Conservation (phyloP, 2,113 vertebrate genomes). For the Alligator sinensis region DNA sequence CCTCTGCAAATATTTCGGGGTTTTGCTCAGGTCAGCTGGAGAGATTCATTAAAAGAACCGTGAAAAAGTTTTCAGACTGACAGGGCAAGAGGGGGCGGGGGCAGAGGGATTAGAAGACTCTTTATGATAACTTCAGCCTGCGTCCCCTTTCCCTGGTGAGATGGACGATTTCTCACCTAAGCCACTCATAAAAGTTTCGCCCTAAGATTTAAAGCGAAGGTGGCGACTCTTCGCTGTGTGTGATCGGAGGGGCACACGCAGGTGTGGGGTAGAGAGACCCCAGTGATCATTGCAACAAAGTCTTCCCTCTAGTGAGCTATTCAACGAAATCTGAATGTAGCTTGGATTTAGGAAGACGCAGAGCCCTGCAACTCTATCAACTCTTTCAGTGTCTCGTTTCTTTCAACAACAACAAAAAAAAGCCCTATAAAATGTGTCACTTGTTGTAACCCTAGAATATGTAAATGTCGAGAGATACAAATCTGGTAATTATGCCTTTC, state of each 20-base stretch:
- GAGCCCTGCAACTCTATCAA: neutral
- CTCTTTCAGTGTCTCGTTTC: neutral
- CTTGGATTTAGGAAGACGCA: neutral
- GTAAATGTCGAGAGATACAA: conserved; percentile 47
- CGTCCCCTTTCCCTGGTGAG: neutral
- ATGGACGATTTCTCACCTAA: neutral
- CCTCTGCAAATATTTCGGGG: neutral
- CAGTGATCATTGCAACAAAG: neutral
- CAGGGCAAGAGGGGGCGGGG: neutral
- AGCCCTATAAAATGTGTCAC: conserved; percentile 20
- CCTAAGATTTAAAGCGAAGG: neutral
- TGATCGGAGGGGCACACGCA: neutral
- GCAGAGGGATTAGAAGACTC: neutral
- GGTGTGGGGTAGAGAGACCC: neutral
- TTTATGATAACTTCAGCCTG: conserved; percentile 25
- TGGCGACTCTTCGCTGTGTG: neutral
- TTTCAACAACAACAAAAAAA: neutral
- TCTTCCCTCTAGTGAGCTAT: neutral
- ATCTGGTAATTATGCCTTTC: conserved; percentile 47
- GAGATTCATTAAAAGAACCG: conserved; percentile 24
- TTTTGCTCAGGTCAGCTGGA: neutral
- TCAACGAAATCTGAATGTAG: conserved; percentile 31
- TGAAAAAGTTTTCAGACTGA: conserved; percentile 27
- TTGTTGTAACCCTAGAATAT: conserved; percentile 59
- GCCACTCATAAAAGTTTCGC: neutral